A percentile compares a stretch with the other conserved stretches of the same genome.
Evolutionary conservation across 2,113 vertebrate genomes (phyloP).

Genomic region (Lanius ludovicianus): DNA sequence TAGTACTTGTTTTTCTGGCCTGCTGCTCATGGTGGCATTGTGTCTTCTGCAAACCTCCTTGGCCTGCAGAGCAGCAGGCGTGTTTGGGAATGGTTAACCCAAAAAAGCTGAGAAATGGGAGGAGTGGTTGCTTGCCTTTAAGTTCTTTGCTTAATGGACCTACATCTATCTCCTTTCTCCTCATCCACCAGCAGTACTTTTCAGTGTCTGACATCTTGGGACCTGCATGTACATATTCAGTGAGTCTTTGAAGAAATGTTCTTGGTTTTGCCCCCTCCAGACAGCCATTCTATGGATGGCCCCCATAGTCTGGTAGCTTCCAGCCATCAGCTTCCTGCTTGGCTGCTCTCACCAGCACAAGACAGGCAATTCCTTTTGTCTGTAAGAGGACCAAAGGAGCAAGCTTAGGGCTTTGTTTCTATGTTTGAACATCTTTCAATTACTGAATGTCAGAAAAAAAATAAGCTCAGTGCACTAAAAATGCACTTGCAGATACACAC

Average conservation of each 20-base stretch:
- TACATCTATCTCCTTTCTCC: not conserved
- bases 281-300: not conserved
- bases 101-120: not conserved
- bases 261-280: not conserved
- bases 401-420: slow-evolving; percentile 21
- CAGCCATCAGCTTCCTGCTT: not conserved
- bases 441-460: not conserved
- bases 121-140: not conserved
- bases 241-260: not conserved
- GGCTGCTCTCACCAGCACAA: not conserved
- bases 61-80: not conserved
- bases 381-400: not conserved
- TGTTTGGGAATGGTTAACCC: not conserved
- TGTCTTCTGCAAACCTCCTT: not conserved
- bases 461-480: not conserved
- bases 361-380: slow-evolving; percentile 24
- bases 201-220: not conserved
- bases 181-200: not conserved
- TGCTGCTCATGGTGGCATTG: not conserved
- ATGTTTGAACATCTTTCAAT: not conserved
- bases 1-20: not conserved
- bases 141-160: not conserved
- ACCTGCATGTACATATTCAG: not conserved
- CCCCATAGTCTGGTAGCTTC: not conserved
- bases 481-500: not conserved